Evolutionary conservation across 2,888 invertebrate species (phyloP), one percentile per base, ranked within the genome.

Genomic region (Gortyna flavago): DNA sequence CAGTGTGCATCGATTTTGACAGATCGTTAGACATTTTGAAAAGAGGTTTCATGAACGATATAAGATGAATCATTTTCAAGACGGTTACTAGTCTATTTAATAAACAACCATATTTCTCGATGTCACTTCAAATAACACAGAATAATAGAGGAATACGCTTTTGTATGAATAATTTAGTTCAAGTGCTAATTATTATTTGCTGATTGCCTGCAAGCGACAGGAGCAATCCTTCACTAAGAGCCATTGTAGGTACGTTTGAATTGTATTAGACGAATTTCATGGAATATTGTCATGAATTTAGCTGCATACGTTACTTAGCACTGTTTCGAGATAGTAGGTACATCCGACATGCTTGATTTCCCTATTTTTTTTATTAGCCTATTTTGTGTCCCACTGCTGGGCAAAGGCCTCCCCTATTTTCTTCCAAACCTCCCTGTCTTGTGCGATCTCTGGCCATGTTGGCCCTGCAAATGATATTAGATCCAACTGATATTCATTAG

Each of bases 181-280:
- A 64, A 65, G 54, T 48, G 11, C 54, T 77, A 82, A 79, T 83
- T 83, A 79, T 66, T 48, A 84, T 79, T 84, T 69, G 38, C 44
- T 57, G 38, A 71, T 64, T 79, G 81, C 67, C 44, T 65, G 44
- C 54, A 79, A 72, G 41, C 21, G 64, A 29, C 81, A 32, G 44
- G 25, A 44, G 69, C 64, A 69, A 72, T 57, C 67, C 72, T 38
- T 41, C 61, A 48, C 54, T 41, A 62, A 57, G 38, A 77, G 83
- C 54, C 38, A 83, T 77, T 79, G 78, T 83, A 54, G 62, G 44
- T 67, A 54, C 67, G 44, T 67, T 67, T 35, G 54, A 67, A 77
- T 77, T 54, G n/a, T 77, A 77, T 67, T 77, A 54, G 66, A 67
- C 25, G 51, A 48, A 54, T 67, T 77, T 83, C 77, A 61, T 61